Evolutionary conservation across 2,888 invertebrate genomes (phyloP), one percentile per base, ranked within the genome.

Genomic region (Pristionchus mayeri): DNA sequence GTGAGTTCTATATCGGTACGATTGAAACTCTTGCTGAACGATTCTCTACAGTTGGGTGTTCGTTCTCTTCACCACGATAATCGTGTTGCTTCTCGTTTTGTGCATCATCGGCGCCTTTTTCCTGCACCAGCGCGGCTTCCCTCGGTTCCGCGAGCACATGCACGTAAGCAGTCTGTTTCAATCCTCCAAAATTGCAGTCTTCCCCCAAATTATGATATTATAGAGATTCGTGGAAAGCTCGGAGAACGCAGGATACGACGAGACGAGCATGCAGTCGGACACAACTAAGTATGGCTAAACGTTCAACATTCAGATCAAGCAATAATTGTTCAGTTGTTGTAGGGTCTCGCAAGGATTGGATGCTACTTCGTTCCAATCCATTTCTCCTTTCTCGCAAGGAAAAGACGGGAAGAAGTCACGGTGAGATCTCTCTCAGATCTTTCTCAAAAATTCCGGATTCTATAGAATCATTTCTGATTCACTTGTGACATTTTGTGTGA

Each of bases 21-120:
- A 4, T 37, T 48, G 48, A 11, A 48, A 16, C 16, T 67, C 37
- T 27, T 24, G 27, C 1, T 13, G 2, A 75, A n/a, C n/a, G n/a
- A n/a, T 44, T 44, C 6, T 44, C 13, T 30, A 44, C 75, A 84
- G 84, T n/a, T 84, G 84, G 84, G 75, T 84, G 18, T 84, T 84
- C 50, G 30, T 84, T n/a, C 60, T 84, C 24, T 16, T 54, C 84
- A 30, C 84, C 4, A 24, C 40, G 7, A 6, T 71, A 11, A 44
- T 84, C 52, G 50, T 84, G 1, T n/a, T 84, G 9, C 40, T 71
- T 24, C 18, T 84, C 3, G 16, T 84, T 37, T n/a, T 34, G 24
- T 84, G 71, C 30, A 50, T 57, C 13, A 30, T 27, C 0, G 84
- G 37, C 21, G 48, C 75, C 0, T 84, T 84, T 37, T 37, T 75